Conservation (phyloP, 2,888 invertebrate species). For the Heteromyza rotundicornis region DNA sequence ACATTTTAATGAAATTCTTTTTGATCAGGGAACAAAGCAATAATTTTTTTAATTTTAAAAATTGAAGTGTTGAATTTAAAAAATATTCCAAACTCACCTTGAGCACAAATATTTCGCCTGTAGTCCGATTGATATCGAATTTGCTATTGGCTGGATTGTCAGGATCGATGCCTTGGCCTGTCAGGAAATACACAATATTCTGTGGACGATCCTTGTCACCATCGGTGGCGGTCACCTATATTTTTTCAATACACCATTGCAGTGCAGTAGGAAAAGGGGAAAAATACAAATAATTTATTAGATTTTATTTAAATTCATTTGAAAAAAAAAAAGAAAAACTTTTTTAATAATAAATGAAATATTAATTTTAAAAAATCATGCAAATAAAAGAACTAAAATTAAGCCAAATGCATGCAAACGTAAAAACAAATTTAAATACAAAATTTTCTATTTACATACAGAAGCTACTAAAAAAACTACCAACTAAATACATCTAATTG, state of each 20-base stretch:
- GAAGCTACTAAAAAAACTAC: no score
- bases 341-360: no score
- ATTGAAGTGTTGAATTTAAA: background rate
- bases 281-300: slow-evolving; percentile 3
- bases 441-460: background rate
- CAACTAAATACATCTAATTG: no score
- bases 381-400: no score
- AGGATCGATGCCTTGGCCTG: slow-evolving; percentile 94
- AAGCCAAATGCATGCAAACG: no score
- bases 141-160: slow-evolving; percentile 95
- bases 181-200: slow-evolving; percentile 94
- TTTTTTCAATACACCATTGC: background rate
- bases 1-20: no score
- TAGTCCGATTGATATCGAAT: slow-evolving; percentile 94
- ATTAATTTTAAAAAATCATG: no score
- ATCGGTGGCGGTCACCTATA: slow-evolving; percentile 92
- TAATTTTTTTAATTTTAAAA: slow-evolving; percentile 5
- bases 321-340: no score
- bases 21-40: no score
- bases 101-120: slow-evolving; percentile 93
- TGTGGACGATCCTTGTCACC: slow-evolving; percentile 94
- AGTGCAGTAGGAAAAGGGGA: slow-evolving; percentile 14
- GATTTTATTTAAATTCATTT: no score
- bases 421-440: background rate
- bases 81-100: no score